Conservation (phyloP, 2,888 invertebrate species). For the Drosophila rellima region DNA sequence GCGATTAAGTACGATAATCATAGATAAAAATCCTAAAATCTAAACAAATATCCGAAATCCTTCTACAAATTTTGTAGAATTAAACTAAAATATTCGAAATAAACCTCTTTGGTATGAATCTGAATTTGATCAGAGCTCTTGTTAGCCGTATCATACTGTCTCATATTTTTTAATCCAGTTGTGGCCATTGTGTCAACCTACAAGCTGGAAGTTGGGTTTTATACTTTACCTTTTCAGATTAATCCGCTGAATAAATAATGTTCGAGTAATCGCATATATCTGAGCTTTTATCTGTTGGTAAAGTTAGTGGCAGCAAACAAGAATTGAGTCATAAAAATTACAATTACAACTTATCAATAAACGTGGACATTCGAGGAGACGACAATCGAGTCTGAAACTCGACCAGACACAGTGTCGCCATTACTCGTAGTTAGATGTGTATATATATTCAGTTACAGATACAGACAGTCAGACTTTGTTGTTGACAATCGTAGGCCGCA, state of each 20-base stretch:
- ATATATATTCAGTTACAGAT: slow-evolving; percentile 19
- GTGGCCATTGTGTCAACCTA: background rate
- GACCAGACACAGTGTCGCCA: slow-evolving; percentile 69
- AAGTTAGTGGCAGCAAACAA: slow-evolving; percentile 70
- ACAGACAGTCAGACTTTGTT: slow-evolving; percentile 35
- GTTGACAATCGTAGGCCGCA: slow-evolving; percentile 38
- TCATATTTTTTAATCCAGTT: background rate
- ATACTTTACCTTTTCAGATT: slow-evolving; percentile 2
- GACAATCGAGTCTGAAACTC: slow-evolving; percentile 45
- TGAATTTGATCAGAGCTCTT: background rate
- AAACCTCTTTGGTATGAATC: too few species aligned
- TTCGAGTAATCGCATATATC: slow-evolving; percentile 21
- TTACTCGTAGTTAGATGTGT: slow-evolving; percentile 17
- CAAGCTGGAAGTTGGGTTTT: background rate
- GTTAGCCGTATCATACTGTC: background rate
- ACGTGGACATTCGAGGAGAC: slow-evolving; percentile 31
- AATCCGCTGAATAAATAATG: slow-evolving; percentile 40
- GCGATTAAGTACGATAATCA: too few species aligned
- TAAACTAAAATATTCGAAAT: background rate
- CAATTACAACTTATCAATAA: slow-evolving; percentile 78
- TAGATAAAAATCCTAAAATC: too few species aligned
- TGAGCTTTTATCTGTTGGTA: slow-evolving; percentile 48
- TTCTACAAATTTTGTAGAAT: background rate
- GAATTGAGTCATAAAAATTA: slow-evolving; percentile 62
- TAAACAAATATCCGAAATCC: too few species aligned